A percentile compares a stretch with the other conserved stretches of the same genome.
These are phyloP conservation scores for Platycheirus rosarum DNA, from an alignment of 2,888 invertebrate species.

Conservation along the genomic window DNA sequence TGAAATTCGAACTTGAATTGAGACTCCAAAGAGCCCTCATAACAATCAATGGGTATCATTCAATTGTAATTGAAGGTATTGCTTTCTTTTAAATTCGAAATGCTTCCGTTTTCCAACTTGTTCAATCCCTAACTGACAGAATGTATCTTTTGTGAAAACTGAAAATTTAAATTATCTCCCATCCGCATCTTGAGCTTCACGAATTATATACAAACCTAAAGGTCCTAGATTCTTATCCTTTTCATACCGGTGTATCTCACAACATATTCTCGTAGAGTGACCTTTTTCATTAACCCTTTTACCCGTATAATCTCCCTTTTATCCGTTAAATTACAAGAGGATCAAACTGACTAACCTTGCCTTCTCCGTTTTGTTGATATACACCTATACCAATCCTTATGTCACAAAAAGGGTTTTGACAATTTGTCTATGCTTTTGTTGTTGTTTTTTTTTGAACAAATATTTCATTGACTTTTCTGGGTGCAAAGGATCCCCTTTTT, in stretches of 20 bases:
- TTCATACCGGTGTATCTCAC: not conserved
- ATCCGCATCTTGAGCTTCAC: not conserved
- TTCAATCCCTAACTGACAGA: too few relatives aligned
- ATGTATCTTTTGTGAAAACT: not conserved
- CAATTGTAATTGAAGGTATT: too few relatives aligned
- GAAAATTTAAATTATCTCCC: not conserved
- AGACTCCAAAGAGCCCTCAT: too few relatives aligned
- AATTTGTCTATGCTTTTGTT: conserved; percentile 26
- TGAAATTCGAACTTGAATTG: too few relatives aligned
- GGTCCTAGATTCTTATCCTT: conserved; percentile 25
- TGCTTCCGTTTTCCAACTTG: too few relatives aligned
- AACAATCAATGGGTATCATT: too few relatives aligned
- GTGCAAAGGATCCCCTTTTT: not conserved
- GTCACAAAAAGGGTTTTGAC: conserved; percentile 7
- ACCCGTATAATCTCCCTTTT: conserved; percentile 35
- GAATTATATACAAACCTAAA: conserved; percentile 6
- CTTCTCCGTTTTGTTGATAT: not conserved
- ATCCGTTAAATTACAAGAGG: conserved; percentile 30
- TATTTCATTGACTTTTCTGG: conserved; percentile 4
- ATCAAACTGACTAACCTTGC: conserved; percentile 15
- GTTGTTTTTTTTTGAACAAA: not conserved
- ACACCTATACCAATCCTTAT: not conserved
- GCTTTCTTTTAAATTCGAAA: too few relatives aligned
- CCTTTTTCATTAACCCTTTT: conserved; percentile 40
- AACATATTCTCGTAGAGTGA: conserved; percentile 14